A percentile compares a stretch with the other conserved stretches of the same genome.
Conservation (phyloP, 2,113 vertebrate genomes). For the Chrysochloris asiatica region DNA sequence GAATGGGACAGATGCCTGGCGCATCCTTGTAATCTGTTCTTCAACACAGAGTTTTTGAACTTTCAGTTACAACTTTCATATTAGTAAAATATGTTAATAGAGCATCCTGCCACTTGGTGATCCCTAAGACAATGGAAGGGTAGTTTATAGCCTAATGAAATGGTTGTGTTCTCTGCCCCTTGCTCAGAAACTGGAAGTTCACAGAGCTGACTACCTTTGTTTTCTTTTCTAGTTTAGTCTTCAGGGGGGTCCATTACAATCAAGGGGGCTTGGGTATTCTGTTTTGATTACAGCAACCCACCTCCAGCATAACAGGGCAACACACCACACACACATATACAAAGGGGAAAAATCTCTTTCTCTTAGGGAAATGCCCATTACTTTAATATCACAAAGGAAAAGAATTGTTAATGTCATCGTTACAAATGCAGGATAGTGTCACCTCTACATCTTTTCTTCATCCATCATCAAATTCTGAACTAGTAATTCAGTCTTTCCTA, state of each 20-base stretch:
- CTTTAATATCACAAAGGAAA: slow-evolving; percentile 61
- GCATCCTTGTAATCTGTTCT: slow-evolving; percentile 85
- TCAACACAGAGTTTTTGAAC: slow-evolving; percentile 86
- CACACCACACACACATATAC: background rate
- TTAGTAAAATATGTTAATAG: slow-evolving; percentile 80
- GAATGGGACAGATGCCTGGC: slow-evolving; percentile 86
- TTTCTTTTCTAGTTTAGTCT: background rate
- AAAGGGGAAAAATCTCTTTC: slow-evolving; percentile 13
- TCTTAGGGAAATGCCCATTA: slow-evolving; percentile 72
- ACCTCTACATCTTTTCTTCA: slow-evolving; percentile 69
- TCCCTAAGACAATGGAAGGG: slow-evolving; percentile 64
- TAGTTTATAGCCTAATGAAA: slow-evolving; percentile 35
- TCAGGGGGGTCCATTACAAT: background rate
- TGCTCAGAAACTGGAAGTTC: slow-evolving; percentile 7
- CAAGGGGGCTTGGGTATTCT: slow-evolving; percentile 36
- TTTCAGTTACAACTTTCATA: slow-evolving; percentile 82
- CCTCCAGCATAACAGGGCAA: background rate
- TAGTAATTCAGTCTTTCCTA: slow-evolving; percentile 74
- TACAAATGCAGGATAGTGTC: slow-evolving; percentile 69
- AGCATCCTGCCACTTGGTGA: slow-evolving; percentile 72
- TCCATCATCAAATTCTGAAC: slow-evolving; percentile 79
- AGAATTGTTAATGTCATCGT: slow-evolving; percentile 68
- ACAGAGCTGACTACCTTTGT: background rate
- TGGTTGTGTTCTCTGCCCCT: background rate
- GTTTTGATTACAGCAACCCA: slow-evolving; percentile 26